A percentile compares a stretch with the other conserved stretches of the same genome.
These are phyloP conservation scores for Microchirus variegatus DNA, from an alignment of 2,797 vertebrate species.

Conservation along the genomic window DNA sequence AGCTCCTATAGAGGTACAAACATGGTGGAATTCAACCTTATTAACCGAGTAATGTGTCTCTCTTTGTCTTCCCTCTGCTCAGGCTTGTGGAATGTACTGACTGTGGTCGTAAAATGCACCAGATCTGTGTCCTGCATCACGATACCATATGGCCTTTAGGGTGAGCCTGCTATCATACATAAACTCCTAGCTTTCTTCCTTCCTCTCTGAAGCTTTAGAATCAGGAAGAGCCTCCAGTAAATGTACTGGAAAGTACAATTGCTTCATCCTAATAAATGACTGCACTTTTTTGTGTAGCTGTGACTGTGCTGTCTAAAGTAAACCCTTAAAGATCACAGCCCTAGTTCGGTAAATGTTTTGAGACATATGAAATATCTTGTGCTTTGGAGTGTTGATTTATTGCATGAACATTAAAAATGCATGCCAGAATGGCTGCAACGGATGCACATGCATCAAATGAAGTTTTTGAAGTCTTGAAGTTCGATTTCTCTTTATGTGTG, in stretches of 20 bases:
- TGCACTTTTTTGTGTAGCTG: neutral
- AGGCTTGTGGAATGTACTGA: conserved; percentile 97
- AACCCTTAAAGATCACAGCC: too few relatives aligned
- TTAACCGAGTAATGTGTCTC: conserved; percentile 25
- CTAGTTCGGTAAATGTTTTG: too few relatives aligned
- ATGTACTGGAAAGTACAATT: conserved; percentile 2
- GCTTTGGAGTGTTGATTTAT: neutral
- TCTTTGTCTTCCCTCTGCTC: conserved; percentile 41
- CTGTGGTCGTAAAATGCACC: conserved; percentile 98
- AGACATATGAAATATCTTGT: too few relatives aligned
- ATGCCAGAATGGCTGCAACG: neutral
- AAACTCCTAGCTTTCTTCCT: conserved; percentile 13
- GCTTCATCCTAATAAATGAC: neutral
- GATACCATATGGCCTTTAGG: conserved; percentile 97
- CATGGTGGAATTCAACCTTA: neutral
- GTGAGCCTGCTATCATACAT: conserved; percentile 75
- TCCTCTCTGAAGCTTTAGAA: neutral
- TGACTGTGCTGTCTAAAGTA: too few relatives aligned
- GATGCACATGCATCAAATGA: neutral
- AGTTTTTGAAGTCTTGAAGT: neutral
- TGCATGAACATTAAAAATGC: neutral
- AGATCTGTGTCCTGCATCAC: conserved; percentile 97
- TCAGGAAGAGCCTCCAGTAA: conserved; percentile 5
- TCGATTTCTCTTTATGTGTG: conserved; percentile 15
- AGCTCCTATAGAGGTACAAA: conserved; percentile 6